Evolutionary conservation across 1,140 invertebrate species (phyloP), one percentile per base, ranked within the genome.

Genomic region (Bombus cullumanus): DNA sequence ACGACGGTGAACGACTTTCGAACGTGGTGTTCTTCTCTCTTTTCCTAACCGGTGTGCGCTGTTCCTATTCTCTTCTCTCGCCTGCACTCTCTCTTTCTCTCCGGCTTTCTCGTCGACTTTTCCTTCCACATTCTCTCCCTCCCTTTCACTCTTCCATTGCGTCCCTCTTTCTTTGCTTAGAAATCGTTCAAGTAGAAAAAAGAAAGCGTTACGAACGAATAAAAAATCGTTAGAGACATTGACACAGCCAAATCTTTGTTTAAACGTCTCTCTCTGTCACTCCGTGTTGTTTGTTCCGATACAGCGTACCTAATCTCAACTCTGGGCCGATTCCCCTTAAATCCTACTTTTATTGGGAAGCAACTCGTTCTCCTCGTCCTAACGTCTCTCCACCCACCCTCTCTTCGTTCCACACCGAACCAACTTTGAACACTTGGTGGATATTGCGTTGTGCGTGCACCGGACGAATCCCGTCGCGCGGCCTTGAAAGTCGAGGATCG

Each of bases 191-290:
- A 89, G 86, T 86, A 90, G 90, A 91, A 82, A 92, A 91, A 78
- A 81, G 72, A 76, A 89, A 90, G 83, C 83, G 76, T 90, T 90
- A 92, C 81, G 89, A 93, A 92, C 86, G 89, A 88, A 91, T 87
- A 90, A 86, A 89, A 66, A 31, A 18, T 47, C 88, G 86, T 92
- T 91, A 91, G 86, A 53, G 84, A 92, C 89, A 84, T 90, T 89
- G 90, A 92, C 93, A 94, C 92, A 92, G 92, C 92, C 92, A 93
- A 93, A 93, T 93, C 89, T 93, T 93, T 93, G 90, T 92, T 92
- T 93, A 87, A 92, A 91, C 86, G 84, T 90, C 89, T 87, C 83
- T 90, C 89, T 87, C 83, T 34, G 57, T 86, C 88, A 88, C 5
- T 15, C 0, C 88, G 37, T 81, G 68, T 78, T 74, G 68, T 72